Base-by-base conservation (phyloP, 2,888 invertebrate species). In the Netelia virgata region DNA sequence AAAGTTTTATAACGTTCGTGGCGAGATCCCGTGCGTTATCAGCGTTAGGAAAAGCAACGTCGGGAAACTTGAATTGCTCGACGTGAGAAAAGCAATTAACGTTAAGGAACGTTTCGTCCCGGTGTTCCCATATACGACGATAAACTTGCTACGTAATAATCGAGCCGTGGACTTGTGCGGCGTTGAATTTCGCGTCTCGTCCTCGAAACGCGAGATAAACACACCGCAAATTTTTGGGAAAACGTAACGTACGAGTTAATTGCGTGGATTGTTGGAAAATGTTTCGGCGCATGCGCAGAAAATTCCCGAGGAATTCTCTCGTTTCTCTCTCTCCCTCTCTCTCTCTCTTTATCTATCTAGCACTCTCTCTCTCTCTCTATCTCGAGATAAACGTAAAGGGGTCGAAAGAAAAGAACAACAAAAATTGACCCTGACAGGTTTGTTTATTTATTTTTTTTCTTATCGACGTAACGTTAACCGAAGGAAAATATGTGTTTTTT, bases 81-180 rank as follows among this genome's bases (percentile, higher is more conserved):
- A 28, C 41, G 43, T 18, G 57, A 28, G 59, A 57, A 43, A 59
- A 72, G 72, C 57, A 72, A 72, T 72, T 72, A 72, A 72, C 41
- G 72, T 72, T 72, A 59, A 72, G 72, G 18, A 72, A 72, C 57
- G 41, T 43, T 72, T 55, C 10, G 69, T 47, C 23, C 55, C 20
- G 1, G 50, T 3, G n/a, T 16, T 50, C 3, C 28, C 10, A 69
- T 47, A 11, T 3, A 14, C 11, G 47, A 47, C 1, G 14, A 47
- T 47, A 28, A 28, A 28, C 28, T 5, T 0, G 3, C 28, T 28
- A 53, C 50, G n/a, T 50, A 14, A 50, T 16, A 53, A 53, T 53
- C 53, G 53, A 53, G 14, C 28, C 5, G 5, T 5, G 28, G 28
- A 28, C 28, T 5, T 28, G 28, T 28, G 5, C 28, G 3, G 5